Percentiles rank a stretch among this genome's conserved stretches.
Conservation (phyloP, 2,113 vertebrate species). For the Mastomys coucha region DNA sequence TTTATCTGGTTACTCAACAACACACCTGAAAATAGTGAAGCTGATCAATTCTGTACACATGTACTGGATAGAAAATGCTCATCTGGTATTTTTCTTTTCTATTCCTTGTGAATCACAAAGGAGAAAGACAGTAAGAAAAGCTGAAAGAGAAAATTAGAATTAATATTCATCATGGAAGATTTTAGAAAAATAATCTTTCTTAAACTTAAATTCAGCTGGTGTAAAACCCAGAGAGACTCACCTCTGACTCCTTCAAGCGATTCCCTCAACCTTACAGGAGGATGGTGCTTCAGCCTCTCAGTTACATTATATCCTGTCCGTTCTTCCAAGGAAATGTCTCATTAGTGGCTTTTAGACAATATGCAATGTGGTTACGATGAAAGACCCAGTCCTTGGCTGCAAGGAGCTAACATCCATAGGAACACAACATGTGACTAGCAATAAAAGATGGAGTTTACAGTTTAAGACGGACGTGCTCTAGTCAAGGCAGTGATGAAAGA, state of each 20-base stretch:
- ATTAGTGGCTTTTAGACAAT: not conserved
- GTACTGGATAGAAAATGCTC: not conserved
- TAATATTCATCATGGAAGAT: constrained; percentile 1
- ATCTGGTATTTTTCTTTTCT: not conserved
- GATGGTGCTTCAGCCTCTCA: not conserved
- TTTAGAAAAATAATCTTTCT: not conserved
- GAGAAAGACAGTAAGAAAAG: not conserved
- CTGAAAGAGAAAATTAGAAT: not conserved
- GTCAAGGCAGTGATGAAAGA: not conserved
- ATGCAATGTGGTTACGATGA: not conserved
- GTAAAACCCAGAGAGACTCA: not conserved
- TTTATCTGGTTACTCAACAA: not conserved
- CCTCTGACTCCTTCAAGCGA: not conserved
- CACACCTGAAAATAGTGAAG: not conserved
- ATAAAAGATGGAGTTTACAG: not conserved
- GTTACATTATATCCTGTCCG: not conserved
- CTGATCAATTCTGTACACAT: not conserved
- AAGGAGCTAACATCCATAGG: not conserved
- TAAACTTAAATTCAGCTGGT: not conserved
- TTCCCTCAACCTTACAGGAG: not conserved
- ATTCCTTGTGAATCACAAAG: not conserved
- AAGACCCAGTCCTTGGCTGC: not conserved
- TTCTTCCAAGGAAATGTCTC: not conserved
- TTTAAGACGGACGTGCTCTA: not conserved
- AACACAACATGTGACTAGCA: not conserved